Conservation (phyloP, 2,888 invertebrate genomes). For the Phasia obesa region DNA sequence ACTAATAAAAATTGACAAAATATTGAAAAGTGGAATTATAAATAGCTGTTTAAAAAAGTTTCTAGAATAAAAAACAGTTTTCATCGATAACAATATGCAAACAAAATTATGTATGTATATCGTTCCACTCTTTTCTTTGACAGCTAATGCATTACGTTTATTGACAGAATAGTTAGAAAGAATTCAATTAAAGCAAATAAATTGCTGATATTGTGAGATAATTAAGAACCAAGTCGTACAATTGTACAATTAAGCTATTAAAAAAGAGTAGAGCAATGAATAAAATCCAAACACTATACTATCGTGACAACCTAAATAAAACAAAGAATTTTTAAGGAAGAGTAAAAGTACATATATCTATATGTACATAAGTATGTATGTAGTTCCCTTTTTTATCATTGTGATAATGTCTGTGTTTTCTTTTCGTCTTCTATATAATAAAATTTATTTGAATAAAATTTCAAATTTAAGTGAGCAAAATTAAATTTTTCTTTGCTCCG, state of each 20-base stretch:
- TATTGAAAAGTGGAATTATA: too few species aligned
- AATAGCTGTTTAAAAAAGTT: too few species aligned
- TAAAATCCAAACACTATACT: slow-evolving; percentile 29
- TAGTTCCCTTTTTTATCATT: slow-evolving; percentile 27
- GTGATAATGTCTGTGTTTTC: slow-evolving; percentile 5
- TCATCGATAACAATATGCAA: background rate
- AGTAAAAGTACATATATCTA: too few species aligned
- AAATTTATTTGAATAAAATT: slow-evolving; percentile 22
- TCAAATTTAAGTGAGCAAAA: slow-evolving; percentile 43
- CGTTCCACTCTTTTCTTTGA: slow-evolving; percentile 6
- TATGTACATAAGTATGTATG: too few species aligned
- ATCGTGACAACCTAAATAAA: slow-evolving; percentile 19
- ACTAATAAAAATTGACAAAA: too few species aligned
- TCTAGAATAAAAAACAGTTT: too few species aligned
- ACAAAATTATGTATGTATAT: background rate
- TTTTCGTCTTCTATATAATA: background rate
- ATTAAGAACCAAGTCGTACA: slow-evolving; percentile 40
- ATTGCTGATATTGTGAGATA: slow-evolving; percentile 35
- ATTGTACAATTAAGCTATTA: slow-evolving; percentile 21
- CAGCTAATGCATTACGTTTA: slow-evolving; percentile 34
- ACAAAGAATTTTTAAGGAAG: slow-evolving; percentile 45
- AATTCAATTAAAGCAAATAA: slow-evolving; percentile 57
- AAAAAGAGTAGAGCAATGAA: slow-evolving; percentile 19
- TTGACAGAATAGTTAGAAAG: slow-evolving; percentile 35
- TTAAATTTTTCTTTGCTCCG: slow-evolving; percentile 16